Conservation (phyloP, 2,797 vertebrate genomes). For the Acanthurus leucopareius region DNA sequence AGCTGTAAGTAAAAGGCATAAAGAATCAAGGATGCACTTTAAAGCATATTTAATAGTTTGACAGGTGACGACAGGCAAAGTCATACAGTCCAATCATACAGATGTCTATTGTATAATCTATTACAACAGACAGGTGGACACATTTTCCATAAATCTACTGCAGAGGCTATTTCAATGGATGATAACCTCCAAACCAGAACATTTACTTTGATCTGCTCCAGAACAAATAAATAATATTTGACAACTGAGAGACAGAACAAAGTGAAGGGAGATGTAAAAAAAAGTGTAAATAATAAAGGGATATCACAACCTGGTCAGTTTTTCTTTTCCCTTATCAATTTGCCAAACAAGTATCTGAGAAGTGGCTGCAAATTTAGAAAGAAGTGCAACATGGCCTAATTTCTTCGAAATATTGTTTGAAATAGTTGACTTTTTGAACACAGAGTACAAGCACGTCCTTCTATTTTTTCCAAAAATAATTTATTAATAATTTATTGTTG, state of each 20-base stretch:
- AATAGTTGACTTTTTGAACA: background rate
- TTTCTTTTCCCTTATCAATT: conserved; percentile 2
- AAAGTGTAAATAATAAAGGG: background rate
- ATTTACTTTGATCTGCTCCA: conserved; percentile 13
- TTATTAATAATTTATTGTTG: background rate
- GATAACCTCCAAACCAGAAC: conserved; percentile 3
- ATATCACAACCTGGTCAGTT: background rate
- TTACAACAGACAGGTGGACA: background rate
- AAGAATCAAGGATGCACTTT: background rate
- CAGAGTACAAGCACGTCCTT: background rate
- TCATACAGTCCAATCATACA: background rate
- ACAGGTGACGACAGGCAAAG: background rate
- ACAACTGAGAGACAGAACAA: background rate
- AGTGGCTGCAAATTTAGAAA: background rate
- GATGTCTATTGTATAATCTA: background rate
- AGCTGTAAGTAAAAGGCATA: conserved; percentile 5
- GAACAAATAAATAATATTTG: conserved; percentile 1
- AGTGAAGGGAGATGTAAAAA: background rate
- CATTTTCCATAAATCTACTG: conserved; percentile 2
- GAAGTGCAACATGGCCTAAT: background rate
- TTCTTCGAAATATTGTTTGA: background rate
- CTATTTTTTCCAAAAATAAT: background rate
- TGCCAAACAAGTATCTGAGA: background rate
- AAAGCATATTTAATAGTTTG: background rate
- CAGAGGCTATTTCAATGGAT: background rate